Evolutionary conservation across 2,888 invertebrate species (phyloP), one percentile per base, ranked within the genome.

Genomic region (Leptinotarsa juncta): DNA sequence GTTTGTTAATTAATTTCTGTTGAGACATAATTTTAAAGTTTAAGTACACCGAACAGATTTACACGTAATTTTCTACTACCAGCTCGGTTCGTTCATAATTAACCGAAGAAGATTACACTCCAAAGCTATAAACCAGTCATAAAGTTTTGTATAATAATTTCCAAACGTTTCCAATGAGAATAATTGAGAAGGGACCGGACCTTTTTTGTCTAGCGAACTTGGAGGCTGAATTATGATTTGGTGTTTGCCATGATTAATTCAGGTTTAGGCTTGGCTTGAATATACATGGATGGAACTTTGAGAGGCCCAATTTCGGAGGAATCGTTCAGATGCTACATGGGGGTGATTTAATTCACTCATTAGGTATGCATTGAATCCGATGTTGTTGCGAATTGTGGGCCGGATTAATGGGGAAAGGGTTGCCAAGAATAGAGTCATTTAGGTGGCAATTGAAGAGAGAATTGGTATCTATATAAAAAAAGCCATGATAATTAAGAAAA

Each of bases 1-100:
- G 75, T 79, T 79, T 78, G 79, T 78, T 81, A 80, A 81, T 79
- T 80, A 79, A 75, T 78, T 76, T 71, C 74, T 74, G 73, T 79
- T 73, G 73, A 70, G 77, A 79, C 77, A 79, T 78, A 78, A 77
- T 78, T 77, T 76, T 78, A 75, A 78, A 78, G 72, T 78, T 78
- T 74, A 70, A 72, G 75, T 74, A 75, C 76, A 75, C 71, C 65
- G 71, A 78, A 73, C 78, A 75, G 78, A 78, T 78, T 78, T 78
- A 72, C 77, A 78, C 77, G 77, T 78, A 78, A 78, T 78, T 78
- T 77, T 75, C 77, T 73, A 70, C 75, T 75, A 77, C 72, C 67
- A 71, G 74, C 65, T 71, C 73, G 71, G 74, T 72, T 74, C 76
- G 76, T 73, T 75, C 57, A 57, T 57, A 57, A 78, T 77, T 77